Base-by-base conservation (phyloP, 2,797 vertebrate species). In the Brachymystax lenok region DNA sequence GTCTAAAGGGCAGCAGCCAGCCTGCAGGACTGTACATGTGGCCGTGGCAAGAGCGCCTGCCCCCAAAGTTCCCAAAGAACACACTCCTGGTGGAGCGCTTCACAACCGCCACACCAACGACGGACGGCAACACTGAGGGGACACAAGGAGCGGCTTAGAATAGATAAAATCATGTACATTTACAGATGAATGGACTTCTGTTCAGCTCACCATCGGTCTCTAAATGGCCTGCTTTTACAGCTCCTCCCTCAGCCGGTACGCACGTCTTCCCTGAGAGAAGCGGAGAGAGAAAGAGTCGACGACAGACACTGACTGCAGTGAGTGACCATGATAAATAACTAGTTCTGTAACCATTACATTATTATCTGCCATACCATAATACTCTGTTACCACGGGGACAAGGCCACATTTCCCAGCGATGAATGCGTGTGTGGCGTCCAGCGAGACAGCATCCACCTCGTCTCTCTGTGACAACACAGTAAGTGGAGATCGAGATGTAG, bases 341-440 rank as follows among this genome's bases (percentile, higher is more conserved):
- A 13, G 59, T 1, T 7, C 59, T 8, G 6, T 21, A 24, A 46
- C 40, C 56, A 59, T 21, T 59, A 59, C 56, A 59, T 19, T 21
- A 52, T 40, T 54, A 63, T 70, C 27, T 67, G 40, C 80, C 91
- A 92, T 84, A 97, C 96, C 96, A 74, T 97, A 97, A 90, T 95
- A 96, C 85, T 98, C 97, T 3, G 95, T 93, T 76, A 95, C 96
- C 19, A 97, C 96, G 13, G 96, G 96, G 61, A 95, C 95, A 40
- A 98, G 92, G 12, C 95, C 96, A 83, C 96, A 98, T 85, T 88
- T 95, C 50, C 95, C 95, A 79, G 96, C 96, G 12, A 97, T 94
- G 87, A 95, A 98, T 10, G 94, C 85, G 40, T 97, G 96, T 0
- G 96, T 96, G 40, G 96, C 96, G 0, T 98, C 97, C 90, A 97